Percentiles rank a stretch among this genome's conserved stretches.
Evolutionary conservation across 2,888 invertebrate species (phyloP).

Genomic region (Lucinisca nassula): DNA sequence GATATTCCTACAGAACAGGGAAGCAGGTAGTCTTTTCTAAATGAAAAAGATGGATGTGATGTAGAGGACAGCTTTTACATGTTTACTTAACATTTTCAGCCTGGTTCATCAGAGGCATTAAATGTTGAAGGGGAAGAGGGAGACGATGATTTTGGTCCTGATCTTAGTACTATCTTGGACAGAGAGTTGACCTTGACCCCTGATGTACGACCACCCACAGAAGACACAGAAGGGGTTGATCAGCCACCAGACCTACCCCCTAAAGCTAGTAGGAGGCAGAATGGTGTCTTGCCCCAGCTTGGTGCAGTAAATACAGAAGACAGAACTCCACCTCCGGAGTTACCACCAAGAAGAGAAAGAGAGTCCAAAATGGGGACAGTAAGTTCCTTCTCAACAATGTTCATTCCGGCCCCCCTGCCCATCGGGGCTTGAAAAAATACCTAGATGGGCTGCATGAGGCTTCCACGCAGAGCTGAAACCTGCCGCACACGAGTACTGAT

Average conservation of each 20-base stretch:
- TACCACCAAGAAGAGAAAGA: constrained; percentile 78
- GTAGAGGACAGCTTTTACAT: no score
- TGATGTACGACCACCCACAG: constrained; percentile 73
- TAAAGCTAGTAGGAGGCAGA: constrained; percentile 76
- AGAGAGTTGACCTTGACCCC: constrained; percentile 83
- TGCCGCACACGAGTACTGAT: no score
- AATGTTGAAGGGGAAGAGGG: constrained; percentile 50
- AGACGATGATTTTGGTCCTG: constrained; percentile 77
- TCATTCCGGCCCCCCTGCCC: no score
- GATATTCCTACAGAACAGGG: no score
- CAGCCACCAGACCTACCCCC: constrained; percentile 82
- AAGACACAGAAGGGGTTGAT: constrained; percentile 26
- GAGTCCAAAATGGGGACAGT: constrained; percentile 4
- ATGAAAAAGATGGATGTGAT: no score
- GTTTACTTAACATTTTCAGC: no score
- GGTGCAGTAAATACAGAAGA: constrained; percentile 47
- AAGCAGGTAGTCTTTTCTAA: no score
- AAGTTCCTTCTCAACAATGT: no score
- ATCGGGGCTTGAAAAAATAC: neutral
- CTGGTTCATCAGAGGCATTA: constrained; percentile 19
- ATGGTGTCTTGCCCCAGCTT: constrained; percentile 74
- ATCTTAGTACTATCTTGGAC: constrained; percentile 81
- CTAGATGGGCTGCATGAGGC: no score
- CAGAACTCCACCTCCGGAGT: constrained; percentile 74
- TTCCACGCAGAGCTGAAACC: no score